Base-by-base conservation (phyloP, 1,140 invertebrate species). In the Sitobion miscanthi region DNA sequence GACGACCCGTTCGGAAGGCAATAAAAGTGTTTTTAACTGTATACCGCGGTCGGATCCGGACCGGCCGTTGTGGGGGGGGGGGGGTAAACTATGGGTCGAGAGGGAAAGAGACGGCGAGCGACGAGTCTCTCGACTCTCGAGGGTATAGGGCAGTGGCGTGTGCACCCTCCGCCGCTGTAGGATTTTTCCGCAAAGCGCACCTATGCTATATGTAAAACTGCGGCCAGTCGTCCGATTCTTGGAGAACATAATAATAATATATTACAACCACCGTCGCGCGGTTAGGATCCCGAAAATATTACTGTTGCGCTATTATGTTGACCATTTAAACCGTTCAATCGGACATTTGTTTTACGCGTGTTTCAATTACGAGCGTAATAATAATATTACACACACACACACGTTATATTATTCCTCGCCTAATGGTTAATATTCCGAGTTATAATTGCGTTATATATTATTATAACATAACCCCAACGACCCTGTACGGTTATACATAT, bases 21-120 rank as follows among this genome's bases (percentile, higher is more conserved):
- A 91, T 91, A 91, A 91, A 91, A 83, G 45, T 82, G 45, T 91
- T 85, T 91, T 91, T 82, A 82, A 91, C 62, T 91, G 23, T 91
- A 42, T 42, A 45, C 30, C 25, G 90, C n/a, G 45, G 90, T 91
- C 4, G 57, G 35, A 52, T 90, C 9, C 14, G 62, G 45, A 30
- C 23, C 5, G 9, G 9, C 21, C 38, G 23, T 7, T 25, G 1
- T n/a, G 42, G 42, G 3, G 14, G 85, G 45, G 30, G 20, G 11
- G 23, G 14, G 25, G 30, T 4, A 25, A 45, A 21, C 0, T 42
- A 25, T 25, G 8, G 83, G 23, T 5, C 8, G 38, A 86, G 85
- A 86, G 85, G 5, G 45, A 30, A 14, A 25, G 83, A 85, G 42
- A n/a, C 45, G 42, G 85, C 42, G 42, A 9, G 23, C 45, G 25